Base-by-base conservation (phyloP, 1,140 invertebrate species). In the Trichoplusia ni region DNA sequence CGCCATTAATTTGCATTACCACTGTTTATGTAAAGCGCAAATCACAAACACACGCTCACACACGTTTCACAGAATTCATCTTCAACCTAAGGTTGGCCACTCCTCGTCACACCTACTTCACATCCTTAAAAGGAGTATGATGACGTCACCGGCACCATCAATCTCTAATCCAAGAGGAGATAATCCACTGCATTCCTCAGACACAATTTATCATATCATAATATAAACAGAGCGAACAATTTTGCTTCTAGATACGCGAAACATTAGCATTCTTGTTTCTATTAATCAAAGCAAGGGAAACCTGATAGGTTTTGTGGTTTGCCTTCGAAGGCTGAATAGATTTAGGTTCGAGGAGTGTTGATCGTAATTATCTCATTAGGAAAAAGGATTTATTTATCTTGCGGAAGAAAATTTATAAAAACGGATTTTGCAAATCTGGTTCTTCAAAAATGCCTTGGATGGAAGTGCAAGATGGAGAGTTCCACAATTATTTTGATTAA, bases 281-380 rank as follows among this genome's bases (percentile, higher is more conserved):
- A 64, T 64, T 64, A 64, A 64, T 64, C 61, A 54, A 64, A 56
- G 16, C 11, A 42, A 42, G 27, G 37, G 49, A 54, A 54, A 54
- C 29, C 27, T 44, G 61, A 68, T 62, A 46, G 44, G 16, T 56
- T 58, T 68, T 68, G 59, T 49, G 13, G 59, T 33, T 61, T 42
- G 42, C 65, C 65, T 68, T 68, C 65, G 23, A 62, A 68, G 65
- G 65, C 40, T 62, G 61, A 44, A 58, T 56, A 16, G 19, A 40
- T 58, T 42, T 29, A 33, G 37, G n/a, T 58, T 49, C 2, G 25
- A 49, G 9, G 16, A 18, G 13, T 18, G 18, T 31, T 49, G 14
- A 31, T 31, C 11, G 14, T 2, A 21, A 42, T 42, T 42, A 19
- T 19, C 23, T 42, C 13, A 31, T 49, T 49, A 13, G 27, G 18